Conservation (phyloP, 1,140 invertebrate genomes). For the Bombus balteatus region DNA sequence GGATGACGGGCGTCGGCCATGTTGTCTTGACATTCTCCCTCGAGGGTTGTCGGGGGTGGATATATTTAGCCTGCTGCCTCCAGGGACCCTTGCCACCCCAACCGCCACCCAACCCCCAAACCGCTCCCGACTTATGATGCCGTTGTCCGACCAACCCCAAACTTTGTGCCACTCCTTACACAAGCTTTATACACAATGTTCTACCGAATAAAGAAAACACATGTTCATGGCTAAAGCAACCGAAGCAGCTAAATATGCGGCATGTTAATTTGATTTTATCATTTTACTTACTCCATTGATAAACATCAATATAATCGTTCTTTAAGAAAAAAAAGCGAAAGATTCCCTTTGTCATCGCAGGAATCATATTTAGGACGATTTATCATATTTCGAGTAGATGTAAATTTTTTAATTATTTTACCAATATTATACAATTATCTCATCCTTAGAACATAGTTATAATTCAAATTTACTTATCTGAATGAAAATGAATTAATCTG, state of each 20-base stretch:
- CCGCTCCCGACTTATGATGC: conserved; percentile 80
- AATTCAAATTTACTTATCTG: not conserved
- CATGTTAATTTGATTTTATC: not conserved
- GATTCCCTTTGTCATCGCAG: not conserved
- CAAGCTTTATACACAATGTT: conserved; percentile 66
- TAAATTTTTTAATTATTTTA: not conserved
- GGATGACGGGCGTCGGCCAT: conserved; percentile 83
- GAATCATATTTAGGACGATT: too few species aligned
- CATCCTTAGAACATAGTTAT: not conserved
- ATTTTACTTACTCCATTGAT: not conserved
- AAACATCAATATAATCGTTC: not conserved
- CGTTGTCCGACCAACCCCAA: conserved; percentile 79
- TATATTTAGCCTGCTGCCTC: conserved; percentile 83
- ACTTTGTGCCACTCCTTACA: conserved; percentile 70
- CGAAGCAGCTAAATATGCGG: not conserved
- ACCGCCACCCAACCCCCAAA: conserved; percentile 74
- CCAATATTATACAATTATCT: not conserved
- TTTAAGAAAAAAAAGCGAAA: not conserved
- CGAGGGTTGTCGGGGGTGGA: conserved; percentile 81
- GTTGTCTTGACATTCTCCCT: conserved; percentile 83
- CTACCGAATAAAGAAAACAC: conserved; percentile 62
- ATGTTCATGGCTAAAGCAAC: conserved; percentile 43
- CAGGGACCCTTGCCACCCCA: conserved; percentile 78
- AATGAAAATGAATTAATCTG: not conserved
- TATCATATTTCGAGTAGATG: not conserved